A percentile compares a stretch with the other conserved stretches of the same genome.
phyloP scores from a whole-genome alignment of 2,888 invertebrate species.

The Phalangium opilio region DNA sequence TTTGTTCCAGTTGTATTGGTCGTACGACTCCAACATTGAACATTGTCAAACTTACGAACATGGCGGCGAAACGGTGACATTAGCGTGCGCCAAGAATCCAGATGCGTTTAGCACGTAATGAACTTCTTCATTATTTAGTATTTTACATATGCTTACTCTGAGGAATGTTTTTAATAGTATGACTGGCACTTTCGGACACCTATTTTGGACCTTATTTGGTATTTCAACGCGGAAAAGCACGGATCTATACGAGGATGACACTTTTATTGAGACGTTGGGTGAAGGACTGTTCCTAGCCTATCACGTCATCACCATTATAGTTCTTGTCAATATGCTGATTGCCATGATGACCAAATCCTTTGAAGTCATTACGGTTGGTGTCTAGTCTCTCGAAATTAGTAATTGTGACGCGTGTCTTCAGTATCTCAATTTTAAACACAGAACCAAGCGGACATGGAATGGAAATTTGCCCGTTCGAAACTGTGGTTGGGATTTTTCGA shows the following conservation, averaged over 20 bases:
- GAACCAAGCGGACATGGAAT: slow-evolving; percentile 52
- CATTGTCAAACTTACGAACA: slow-evolving; percentile 30
- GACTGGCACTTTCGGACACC: neutral
- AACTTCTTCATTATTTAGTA: neutral
- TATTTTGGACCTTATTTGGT: slow-evolving; percentile 35
- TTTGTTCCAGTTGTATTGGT: slow-evolving; percentile 55
- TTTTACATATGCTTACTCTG: neutral
- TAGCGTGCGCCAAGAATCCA: slow-evolving; percentile 24
- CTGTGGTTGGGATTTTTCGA: slow-evolving; percentile 56
- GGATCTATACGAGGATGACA: slow-evolving; percentile 29
- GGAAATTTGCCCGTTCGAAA: slow-evolving; percentile 58
- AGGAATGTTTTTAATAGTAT: too few relatives aligned
- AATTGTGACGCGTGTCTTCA: too few relatives aligned
- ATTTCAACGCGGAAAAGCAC: slow-evolving; percentile 31
- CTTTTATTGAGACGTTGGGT: slow-evolving; percentile 35
- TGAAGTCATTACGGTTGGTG: slow-evolving; percentile 31
- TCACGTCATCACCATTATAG: slow-evolving; percentile 35
- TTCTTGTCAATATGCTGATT: slow-evolving; percentile 33
- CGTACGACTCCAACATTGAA: slow-evolving; percentile 30
- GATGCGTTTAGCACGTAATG: slow-evolving; percentile 32
- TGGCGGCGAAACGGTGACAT: slow-evolving; percentile 19
- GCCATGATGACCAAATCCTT: slow-evolving; percentile 34
- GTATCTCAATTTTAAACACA: too few relatives aligned
- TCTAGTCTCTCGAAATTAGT: neutral
- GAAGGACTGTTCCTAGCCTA: slow-evolving; percentile 36